These are phyloP conservation scores for Chelon labrosus DNA, from an alignment of 2,797 vertebrate genomes.

Conservation along the genomic window DNA sequence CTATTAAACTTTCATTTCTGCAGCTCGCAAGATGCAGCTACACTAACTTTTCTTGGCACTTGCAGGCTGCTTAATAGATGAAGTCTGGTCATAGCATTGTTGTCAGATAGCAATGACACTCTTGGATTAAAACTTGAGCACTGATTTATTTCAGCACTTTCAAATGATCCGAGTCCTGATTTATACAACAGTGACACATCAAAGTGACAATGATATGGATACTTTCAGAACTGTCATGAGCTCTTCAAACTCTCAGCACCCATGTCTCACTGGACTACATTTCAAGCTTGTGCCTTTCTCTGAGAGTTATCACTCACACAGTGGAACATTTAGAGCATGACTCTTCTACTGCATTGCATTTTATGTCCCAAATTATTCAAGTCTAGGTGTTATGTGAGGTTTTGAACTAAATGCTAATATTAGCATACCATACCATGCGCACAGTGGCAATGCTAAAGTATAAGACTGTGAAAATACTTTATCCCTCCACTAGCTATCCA, in stretches of 20 bases:
- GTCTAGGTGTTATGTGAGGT: not conserved
- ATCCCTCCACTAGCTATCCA: too few relatives aligned
- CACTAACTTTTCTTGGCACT: slow-evolving; percentile 50
- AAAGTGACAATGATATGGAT: not conserved
- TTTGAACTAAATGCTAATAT: not conserved
- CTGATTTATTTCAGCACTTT: slow-evolving; percentile 8
- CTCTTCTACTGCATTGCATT: slow-evolving; percentile 2
- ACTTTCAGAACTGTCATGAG: not conserved
- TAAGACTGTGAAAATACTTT: not conserved
- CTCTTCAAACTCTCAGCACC: not conserved
- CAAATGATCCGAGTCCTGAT: not conserved
- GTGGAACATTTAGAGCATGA: not conserved
- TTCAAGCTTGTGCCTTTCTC: not conserved
- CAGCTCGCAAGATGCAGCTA: slow-evolving; percentile 46
- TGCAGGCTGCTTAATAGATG: slow-evolving; percentile 50
- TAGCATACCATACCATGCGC: not conserved
- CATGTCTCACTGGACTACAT: not conserved
- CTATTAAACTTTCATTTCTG: slow-evolving; percentile 50
- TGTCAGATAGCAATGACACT: slow-evolving; percentile 30
- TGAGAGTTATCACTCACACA: slow-evolving; percentile 8
- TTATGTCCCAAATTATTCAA: not conserved
- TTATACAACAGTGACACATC: slow-evolving; percentile 6
- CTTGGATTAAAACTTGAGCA: slow-evolving; percentile 15
- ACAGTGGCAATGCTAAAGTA: not conserved
- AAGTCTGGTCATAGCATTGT: slow-evolving; percentile 38